Conservation (phyloP, 1,140 invertebrate species). For the Palaemon carinicauda region DNA sequence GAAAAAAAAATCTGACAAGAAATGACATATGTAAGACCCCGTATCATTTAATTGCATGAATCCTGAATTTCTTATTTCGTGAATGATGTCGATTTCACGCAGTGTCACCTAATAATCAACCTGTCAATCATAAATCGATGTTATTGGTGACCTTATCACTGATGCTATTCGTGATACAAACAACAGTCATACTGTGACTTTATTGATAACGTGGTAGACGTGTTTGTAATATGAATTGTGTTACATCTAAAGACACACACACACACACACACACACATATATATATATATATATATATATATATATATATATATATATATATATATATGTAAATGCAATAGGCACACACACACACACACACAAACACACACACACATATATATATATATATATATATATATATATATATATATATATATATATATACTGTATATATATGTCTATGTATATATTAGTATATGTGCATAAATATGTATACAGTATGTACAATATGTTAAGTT, state of each 20-base stretch:
- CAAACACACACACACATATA: background rate
- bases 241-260: too few relatives aligned
- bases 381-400: background rate
- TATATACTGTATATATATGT: background rate
- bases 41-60: background rate
- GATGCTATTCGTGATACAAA: too few relatives aligned
- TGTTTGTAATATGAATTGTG: too few relatives aligned
- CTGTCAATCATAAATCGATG: too few relatives aligned
- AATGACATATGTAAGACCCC: background rate
- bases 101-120: too few relatives aligned
- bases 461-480: background rate
- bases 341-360: background rate
- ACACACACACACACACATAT: background rate
- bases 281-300: background rate
- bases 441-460: too few relatives aligned
- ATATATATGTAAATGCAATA: background rate
- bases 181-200: too few relatives aligned
- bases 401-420: constrained; percentile 3
- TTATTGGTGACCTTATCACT: too few relatives aligned
- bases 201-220: background rate
- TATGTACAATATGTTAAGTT: too few relatives aligned
- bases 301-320: background rate
- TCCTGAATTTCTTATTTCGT: background rate
- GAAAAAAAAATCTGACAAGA: background rate
- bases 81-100: background rate